Evolutionary conservation across 2,113 vertebrate species (phyloP).

Genomic region (Saccopteryx bilineata): DNA sequence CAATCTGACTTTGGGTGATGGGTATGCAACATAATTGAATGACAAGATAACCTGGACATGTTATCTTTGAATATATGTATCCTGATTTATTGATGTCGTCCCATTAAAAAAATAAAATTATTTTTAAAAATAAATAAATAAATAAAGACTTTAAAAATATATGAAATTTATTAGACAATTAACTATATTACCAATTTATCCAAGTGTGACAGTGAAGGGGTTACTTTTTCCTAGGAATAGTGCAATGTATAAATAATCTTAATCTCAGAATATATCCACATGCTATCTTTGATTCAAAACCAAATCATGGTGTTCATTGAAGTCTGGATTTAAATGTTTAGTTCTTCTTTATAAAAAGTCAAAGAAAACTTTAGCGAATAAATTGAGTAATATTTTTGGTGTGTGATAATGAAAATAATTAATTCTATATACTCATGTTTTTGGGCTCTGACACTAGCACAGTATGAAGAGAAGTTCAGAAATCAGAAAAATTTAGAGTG

Average conservation of each 20-base stretch:
- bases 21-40: too few species aligned
- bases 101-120: too few species aligned
- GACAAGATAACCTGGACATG: too few species aligned
- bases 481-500: neutral
- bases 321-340: constrained; percentile 16
- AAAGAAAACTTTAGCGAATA: constrained; percentile 12
- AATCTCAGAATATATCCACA: neutral
- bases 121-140: too few species aligned
- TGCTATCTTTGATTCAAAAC: constrained; percentile 3
- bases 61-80: too few species aligned
- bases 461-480: neutral
- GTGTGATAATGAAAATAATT: neutral
- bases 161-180: neutral
- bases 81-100: too few species aligned
- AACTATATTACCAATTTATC: neutral
- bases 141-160: too few species aligned
- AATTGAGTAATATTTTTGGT: neutral
- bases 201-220: neutral
- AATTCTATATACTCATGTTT: neutral
- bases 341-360: neutral
- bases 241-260: neutral
- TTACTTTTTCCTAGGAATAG: neutral
- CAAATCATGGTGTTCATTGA: neutral
- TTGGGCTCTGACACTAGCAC: neutral
- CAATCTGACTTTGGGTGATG: too few species aligned